Percentiles rank a stretch among this genome's conserved stretches.
phyloP scores from a whole-genome alignment of 2,113 vertebrate species.

The Equus przewalskii region DNA sequence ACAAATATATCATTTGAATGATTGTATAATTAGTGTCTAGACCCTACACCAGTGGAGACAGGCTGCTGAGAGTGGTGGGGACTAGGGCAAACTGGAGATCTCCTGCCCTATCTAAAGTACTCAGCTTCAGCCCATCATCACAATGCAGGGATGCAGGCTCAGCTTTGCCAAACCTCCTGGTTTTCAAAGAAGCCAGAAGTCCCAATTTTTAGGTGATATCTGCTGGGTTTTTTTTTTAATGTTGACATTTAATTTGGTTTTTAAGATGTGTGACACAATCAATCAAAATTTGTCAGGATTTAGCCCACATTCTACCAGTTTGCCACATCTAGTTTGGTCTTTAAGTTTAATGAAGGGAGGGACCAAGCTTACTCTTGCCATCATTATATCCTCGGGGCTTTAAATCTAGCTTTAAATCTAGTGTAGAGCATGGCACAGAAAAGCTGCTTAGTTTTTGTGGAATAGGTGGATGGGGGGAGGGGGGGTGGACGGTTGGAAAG shows the following conservation, averaged over 20 bases:
- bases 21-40: not conserved
- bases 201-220: not conserved
- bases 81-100: not conserved
- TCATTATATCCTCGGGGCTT: too few relatives aligned
- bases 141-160: too few relatives aligned
- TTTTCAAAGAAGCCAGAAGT: not conserved
- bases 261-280: not conserved
- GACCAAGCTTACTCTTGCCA: not conserved
- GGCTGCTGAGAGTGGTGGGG: not conserved
- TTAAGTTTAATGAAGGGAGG: not conserved
- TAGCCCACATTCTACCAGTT: not conserved
- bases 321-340: not conserved
- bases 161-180: not conserved
- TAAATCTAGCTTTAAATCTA: too few relatives aligned
- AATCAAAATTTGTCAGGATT: not conserved
- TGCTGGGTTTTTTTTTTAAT: not conserved
- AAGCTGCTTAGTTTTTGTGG: not conserved
- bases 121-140: too few relatives aligned
- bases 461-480: too few relatives aligned
- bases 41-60: not conserved
- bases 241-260: not conserved
- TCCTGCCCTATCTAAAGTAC: not conserved
- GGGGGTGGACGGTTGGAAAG: too few relatives aligned
- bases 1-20: not conserved
- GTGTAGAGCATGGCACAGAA: not conserved